phyloP scores from a whole-genome alignment of 2,888 invertebrate genomes.

The Drosophila rellima region DNA sequence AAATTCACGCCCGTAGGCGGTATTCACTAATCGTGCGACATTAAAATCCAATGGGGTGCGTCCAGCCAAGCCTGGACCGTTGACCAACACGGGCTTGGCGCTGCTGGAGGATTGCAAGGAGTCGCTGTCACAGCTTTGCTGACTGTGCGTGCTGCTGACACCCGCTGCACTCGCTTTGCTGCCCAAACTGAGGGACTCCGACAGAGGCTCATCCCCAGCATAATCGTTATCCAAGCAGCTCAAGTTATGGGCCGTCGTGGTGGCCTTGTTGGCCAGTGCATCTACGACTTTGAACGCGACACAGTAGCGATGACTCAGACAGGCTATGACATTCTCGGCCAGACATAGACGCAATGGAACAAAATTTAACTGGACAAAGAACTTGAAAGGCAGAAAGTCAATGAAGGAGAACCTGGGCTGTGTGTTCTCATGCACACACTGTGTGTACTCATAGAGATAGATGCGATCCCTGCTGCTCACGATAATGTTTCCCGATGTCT shows the following conservation, averaged over 20 bases:
- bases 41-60: conserved; percentile 84
- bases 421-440: conserved; percentile 89
- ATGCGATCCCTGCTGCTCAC: conserved; percentile 84
- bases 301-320: conserved; percentile 88
- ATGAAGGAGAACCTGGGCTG: conserved; percentile 88
- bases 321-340: conserved; percentile 90
- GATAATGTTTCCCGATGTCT: conserved; percentile 84
- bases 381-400: conserved; percentile 89
- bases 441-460: conserved; percentile 88
- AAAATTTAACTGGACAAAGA: conserved; percentile 89
- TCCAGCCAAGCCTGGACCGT: conserved; percentile 69
- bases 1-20: conserved; percentile 84
- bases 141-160: conserved; percentile 77
- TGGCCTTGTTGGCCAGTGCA: conserved; percentile 67
- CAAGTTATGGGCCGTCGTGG: conserved; percentile 52
- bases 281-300: conserved; percentile 88
- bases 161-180: conserved; percentile 80
- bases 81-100: conserved; percentile 49
- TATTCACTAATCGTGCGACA: conserved; percentile 84
- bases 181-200: conserved; percentile 78
- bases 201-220: conserved; percentile 76
- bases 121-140: conserved; percentile 84
- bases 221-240: conserved; percentile 71
- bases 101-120: conserved; percentile 84
- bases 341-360: conserved; percentile 88